Evolutionary conservation across 2,797 vertebrate species (phyloP).

Genomic region (Babyrousa celebensis): DNA sequence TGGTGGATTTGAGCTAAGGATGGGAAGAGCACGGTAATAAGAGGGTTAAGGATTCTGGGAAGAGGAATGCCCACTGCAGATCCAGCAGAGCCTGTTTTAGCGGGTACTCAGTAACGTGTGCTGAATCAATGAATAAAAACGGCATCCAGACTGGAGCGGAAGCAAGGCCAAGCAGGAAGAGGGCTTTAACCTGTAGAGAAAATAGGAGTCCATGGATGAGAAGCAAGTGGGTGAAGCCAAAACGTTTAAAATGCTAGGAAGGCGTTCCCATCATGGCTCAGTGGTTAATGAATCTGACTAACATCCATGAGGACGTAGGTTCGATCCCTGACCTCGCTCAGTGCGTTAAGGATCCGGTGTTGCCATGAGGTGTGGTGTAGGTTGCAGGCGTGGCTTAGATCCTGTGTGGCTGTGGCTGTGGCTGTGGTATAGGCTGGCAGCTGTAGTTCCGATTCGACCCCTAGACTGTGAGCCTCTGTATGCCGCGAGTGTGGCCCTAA

Average conservation of each 20-base stretch:
- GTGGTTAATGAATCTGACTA: too few relatives aligned
- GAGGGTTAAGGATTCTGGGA: background rate
- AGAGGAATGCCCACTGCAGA: background rate
- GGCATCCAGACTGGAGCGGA: background rate
- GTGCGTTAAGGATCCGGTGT: too few relatives aligned
- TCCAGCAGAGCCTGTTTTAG: background rate
- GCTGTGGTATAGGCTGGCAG: too few relatives aligned
- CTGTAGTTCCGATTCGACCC: too few relatives aligned
- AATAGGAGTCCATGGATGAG: background rate
- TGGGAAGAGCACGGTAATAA: too few relatives aligned
- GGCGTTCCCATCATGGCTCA: background rate
- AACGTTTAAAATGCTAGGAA: background rate
- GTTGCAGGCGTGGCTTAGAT: too few relatives aligned
- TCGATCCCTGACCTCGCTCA: too few relatives aligned
- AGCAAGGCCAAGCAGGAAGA: background rate
- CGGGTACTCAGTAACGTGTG: background rate
- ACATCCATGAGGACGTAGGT: too few relatives aligned
- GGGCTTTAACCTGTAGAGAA: background rate
- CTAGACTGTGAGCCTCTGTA: too few relatives aligned
- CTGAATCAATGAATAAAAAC: background rate
- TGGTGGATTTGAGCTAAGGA: background rate
- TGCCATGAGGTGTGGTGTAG: too few relatives aligned
- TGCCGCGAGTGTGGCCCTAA: too few relatives aligned
- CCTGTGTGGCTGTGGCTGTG: too few relatives aligned
- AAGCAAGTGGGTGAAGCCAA: background rate